Percentiles rank a stretch among this genome's conserved stretches.
These are phyloP conservation scores for Melanotaenia duboulayi DNA, from an alignment of 2,113 vertebrate species.

Conservation along the genomic window DNA sequence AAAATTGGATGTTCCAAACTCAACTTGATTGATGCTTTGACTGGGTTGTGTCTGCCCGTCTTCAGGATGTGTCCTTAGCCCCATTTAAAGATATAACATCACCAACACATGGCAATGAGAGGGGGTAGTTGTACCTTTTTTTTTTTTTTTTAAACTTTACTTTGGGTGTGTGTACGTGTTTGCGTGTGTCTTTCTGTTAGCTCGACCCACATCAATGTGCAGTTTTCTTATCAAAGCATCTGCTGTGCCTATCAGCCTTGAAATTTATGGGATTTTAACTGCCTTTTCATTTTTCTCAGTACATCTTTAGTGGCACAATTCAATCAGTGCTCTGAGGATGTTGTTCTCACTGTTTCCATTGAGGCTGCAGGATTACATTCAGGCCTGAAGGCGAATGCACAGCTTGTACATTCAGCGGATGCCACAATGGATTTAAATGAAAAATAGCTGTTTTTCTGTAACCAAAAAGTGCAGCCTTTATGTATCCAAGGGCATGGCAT, in stretches of 20 bases:
- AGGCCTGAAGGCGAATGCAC: constrained; percentile 70
- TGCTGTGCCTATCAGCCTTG: constrained; percentile 61
- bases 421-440: constrained; percentile 73
- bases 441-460: constrained; percentile 74
- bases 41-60: constrained; percentile 53
- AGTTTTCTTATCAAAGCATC: constrained; percentile 60
- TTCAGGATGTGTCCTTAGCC: constrained; percentile 59
- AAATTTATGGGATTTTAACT: constrained; percentile 71
- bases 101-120: constrained; percentile 31
- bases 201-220: neutral
- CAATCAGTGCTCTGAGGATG: constrained; percentile 59
- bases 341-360: constrained; percentile 66
- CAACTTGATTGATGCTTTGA: constrained; percentile 74
- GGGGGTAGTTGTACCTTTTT: constrained; percentile 43
- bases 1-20: constrained; percentile 78
- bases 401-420: constrained; percentile 74
- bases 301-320: constrained; percentile 60
- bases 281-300: constrained; percentile 66
- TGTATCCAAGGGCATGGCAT: constrained; percentile 79
- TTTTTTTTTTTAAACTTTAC: constrained; percentile 4
- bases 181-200: constrained; percentile 2
- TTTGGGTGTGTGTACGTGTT: neutral
- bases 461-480: constrained; percentile 76
- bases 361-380: constrained; percentile 61
- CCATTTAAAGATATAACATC: constrained; percentile 34